Evolutionary conservation across 2,113 vertebrate genomes (phyloP), one percentile per base, ranked within the genome.

Genomic region (Lycaon pictus): DNA sequence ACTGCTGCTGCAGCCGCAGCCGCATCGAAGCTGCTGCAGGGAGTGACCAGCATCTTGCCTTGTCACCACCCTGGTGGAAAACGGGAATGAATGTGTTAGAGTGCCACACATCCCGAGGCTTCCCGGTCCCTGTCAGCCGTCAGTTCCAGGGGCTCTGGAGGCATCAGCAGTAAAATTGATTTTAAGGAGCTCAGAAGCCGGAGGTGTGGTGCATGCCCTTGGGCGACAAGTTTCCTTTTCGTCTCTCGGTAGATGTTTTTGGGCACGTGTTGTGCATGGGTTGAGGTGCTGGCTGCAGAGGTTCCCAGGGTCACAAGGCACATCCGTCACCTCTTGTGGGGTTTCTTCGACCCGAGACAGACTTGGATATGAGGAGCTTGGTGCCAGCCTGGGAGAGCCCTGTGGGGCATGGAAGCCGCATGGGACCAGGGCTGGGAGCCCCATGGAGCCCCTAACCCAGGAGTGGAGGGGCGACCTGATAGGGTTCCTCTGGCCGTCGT

Each of bases 151-250:
- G 62, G 35, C 67, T 82, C 56, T 11, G n/a, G 87, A 27, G 23
- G 55, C 43, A 2, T 63, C 11, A 5, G 29, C 32, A 13, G 87
- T 65, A 71, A 84, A 71, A 87, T 51, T 23, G 43, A 81, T 71
- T 90, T 90, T 76, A 77, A 96, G 71, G 80, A 62, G n/a, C 56
- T 88, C 43, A 32, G n/a, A 87, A 67, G 67, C 90, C 11, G 27
- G 43, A 86, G 79, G 48, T 72, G n/a, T 55, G 22, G 25, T 32
- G 76, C 19, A 43, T n/a, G 82, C 58, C 22, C 48, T 79, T 86
- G 11, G 32, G 74, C 5, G 83, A 56, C 11, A 16, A 71, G 25
- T 65, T 80, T 82, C 86, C 23, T 65, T 65, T 35, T 10, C 72
- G 43, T 5, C 62, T 27, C 56, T 93, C 13, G 22, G 90, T 83